Conservation (phyloP, 2,113 vertebrate species). For the Antechinus stuartii region DNA sequence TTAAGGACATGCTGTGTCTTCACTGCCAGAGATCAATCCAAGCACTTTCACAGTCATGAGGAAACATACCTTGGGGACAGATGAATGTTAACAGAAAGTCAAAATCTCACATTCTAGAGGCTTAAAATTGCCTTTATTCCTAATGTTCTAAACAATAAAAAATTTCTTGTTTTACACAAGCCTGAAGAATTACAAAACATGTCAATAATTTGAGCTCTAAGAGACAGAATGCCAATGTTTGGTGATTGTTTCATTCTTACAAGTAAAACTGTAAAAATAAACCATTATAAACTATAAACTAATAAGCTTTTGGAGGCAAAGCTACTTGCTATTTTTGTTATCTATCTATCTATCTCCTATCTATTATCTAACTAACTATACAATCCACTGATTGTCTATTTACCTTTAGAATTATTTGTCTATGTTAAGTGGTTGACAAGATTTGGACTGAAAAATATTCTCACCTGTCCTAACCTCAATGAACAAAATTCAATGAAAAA, state of each 20-base stretch:
- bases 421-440: not conserved
- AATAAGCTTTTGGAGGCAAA: not conserved
- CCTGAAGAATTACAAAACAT: not conserved
- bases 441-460: not conserved
- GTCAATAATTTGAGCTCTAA: not conserved
- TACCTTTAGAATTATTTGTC: not conserved
- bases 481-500: not conserved
- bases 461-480: not conserved
- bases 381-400: not conserved
- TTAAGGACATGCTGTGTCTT: not conserved
- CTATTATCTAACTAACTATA: not conserved
- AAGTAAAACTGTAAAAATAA: not conserved
- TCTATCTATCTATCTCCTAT: not conserved
- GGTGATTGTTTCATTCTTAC: not conserved
- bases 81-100: not conserved
- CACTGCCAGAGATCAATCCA: not conserved
- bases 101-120: not conserved
- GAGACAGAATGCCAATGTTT: not conserved
- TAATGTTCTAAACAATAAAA: not conserved
- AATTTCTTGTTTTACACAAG: not conserved
- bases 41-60: not conserved
- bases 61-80: slow-evolving; percentile 16
- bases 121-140: slow-evolving; percentile 4
- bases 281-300: too few relatives aligned
- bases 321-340: rapidly evolving